A percentile compares a stretch with the other conserved stretches of the same genome.
phyloP scores from a whole-genome alignment of 2,113 vertebrate species.

The Ginglymostoma cirratum region DNA sequence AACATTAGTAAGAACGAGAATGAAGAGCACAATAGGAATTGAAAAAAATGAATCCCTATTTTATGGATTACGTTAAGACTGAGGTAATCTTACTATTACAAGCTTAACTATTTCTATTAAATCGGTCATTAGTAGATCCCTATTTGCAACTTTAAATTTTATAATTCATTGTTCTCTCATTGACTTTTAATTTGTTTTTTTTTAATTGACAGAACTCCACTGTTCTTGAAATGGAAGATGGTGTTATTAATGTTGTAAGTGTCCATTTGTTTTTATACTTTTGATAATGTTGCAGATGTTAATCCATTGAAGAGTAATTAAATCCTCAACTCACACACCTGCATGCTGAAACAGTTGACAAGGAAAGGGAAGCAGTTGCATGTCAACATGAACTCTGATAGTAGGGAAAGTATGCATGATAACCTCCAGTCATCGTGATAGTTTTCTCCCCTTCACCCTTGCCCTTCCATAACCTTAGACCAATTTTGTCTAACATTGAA shows the following conservation, averaged over 20 bases:
- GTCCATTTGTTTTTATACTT: slow-evolving; percentile 31
- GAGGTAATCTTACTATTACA: neutral
- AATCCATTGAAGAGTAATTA: neutral
- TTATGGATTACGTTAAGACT: neutral
- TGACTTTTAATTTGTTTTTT: neutral
- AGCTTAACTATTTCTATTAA: neutral
- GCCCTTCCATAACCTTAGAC: neutral
- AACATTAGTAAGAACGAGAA: neutral
- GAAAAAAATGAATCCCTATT: neutral
- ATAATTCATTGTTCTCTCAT: neutral
- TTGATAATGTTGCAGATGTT: neutral
- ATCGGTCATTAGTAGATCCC: neutral
- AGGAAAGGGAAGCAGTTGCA: neutral
- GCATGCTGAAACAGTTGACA: neutral
- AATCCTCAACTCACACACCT: neutral
- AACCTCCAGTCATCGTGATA: neutral
- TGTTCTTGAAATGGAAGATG: slow-evolving; percentile 92
- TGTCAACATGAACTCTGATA: neutral
- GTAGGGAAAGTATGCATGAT: neutral
- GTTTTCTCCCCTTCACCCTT: neutral
- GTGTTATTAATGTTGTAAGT: slow-evolving; percentile 91
- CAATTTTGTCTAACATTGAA: neutral
- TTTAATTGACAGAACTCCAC: slow-evolving; percentile 73
- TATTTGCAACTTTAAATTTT: neutral
- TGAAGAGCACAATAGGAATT: neutral